These are phyloP conservation scores for Zophobas atratus DNA, from an alignment of 1,140 invertebrate species.

Conservation along the genomic window DNA sequence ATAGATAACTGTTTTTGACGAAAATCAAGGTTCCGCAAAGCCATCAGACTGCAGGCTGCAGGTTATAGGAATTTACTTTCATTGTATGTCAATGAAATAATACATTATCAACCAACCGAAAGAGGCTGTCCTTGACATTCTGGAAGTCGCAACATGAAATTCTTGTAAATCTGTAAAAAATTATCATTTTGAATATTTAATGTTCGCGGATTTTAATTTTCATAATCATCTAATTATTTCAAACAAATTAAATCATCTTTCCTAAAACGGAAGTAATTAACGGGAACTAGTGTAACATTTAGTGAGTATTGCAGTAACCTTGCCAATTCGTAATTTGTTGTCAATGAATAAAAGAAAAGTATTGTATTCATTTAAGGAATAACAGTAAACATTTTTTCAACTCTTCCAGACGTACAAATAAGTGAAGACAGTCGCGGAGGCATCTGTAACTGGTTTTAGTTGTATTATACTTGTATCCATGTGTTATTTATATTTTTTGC, in stretches of 20 bases:
- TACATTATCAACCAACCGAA: neutral
- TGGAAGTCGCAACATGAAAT: slow-evolving; percentile 13
- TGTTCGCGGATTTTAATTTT: too few species aligned
- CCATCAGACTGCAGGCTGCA: neutral
- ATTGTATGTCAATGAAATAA: slow-evolving; percentile 16
- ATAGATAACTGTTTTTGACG: too few species aligned
- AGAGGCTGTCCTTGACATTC: slow-evolving; percentile 44
- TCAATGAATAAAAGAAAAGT: too few species aligned
- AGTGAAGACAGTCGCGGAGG: too few species aligned
- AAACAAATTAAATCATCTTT: slow-evolving; percentile 7
- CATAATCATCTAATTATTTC: neutral
- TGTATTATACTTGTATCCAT: too few species aligned
- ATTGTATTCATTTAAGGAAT: too few species aligned
- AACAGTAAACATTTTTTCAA: too few species aligned
- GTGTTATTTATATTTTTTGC: too few species aligned
- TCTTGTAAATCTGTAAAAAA: slow-evolving; percentile 18
- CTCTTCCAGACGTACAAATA: too few species aligned
- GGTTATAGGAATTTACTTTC: slow-evolving; percentile 23
- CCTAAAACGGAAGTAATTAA: neutral
- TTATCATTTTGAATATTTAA: slow-evolving; percentile 58
- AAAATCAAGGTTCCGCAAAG: neutral
- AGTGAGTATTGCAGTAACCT: neutral
- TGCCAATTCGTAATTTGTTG: neutral
- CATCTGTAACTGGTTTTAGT: too few species aligned
- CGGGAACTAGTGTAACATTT: neutral